Evolutionary conservation across 1,140 invertebrate species (phyloP).

Genomic region (Saccostrea cuccullata): DNA sequence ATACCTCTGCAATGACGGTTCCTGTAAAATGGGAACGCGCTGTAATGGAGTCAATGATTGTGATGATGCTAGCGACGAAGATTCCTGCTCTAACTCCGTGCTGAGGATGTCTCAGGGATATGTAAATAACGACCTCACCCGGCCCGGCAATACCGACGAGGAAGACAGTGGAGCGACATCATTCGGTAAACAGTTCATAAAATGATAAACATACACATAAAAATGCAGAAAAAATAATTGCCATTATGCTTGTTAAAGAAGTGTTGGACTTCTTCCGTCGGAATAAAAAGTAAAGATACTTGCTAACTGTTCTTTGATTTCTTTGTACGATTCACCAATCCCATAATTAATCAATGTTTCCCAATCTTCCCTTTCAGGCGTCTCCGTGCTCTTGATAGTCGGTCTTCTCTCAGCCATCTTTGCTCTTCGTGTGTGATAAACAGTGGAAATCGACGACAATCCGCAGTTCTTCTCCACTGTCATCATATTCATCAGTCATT

Average conservation of each 20-base stretch:
- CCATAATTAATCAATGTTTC: too few relatives aligned
- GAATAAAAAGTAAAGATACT: too few relatives aligned
- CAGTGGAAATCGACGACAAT: background rate
- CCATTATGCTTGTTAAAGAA: too few relatives aligned
- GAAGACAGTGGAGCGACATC: background rate
- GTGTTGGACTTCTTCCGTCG: too few relatives aligned
- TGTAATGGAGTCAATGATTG: conserved; percentile 29
- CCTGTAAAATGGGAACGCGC: background rate
- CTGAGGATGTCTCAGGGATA: conserved; percentile 23
- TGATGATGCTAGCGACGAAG: conserved; percentile 31
- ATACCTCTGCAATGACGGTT: conserved; percentile 29
- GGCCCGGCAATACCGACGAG: background rate
- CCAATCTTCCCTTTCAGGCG: background rate
- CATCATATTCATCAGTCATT: too few relatives aligned
- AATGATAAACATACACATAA: background rate
- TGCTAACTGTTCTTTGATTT: too few relatives aligned
- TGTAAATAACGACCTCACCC: background rate
- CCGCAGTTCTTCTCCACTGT: too few relatives aligned
- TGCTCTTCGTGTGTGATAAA: background rate
- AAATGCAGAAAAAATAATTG: too few relatives aligned
- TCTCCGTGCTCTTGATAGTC: background rate
- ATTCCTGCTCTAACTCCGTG: background rate
- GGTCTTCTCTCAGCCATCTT: background rate
- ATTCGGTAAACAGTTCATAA: background rate
- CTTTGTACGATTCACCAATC: too few relatives aligned